A percentile compares a stretch with the other conserved stretches of the same genome.
Conservation (phyloP, 2,888 invertebrate genomes). For the Sialis lutaria region DNA sequence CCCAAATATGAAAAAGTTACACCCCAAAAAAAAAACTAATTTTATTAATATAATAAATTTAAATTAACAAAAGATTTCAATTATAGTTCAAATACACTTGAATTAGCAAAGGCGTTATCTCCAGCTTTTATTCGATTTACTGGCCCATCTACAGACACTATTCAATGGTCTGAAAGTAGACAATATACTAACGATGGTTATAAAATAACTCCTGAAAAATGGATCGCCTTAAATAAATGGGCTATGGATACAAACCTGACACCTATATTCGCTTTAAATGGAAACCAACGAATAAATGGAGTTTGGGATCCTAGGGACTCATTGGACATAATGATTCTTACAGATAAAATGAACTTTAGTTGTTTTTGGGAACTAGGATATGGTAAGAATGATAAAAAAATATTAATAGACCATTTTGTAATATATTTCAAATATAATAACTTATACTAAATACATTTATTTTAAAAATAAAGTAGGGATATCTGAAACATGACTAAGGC, state of each 20-base stretch:
- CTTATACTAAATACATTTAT: no score
- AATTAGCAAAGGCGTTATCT: conserved; percentile 46
- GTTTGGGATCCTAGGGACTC: conserved; percentile 54
- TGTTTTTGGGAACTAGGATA: conserved; percentile 60
- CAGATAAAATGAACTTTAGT: conserved; percentile 42
- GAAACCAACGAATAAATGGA: conserved; percentile 28
- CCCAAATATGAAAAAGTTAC: not conserved
- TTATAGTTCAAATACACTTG: conserved; percentile 36
- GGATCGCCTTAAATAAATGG: conserved; percentile 30
- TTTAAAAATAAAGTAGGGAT: no score
- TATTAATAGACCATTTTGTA: conserved; percentile 2
- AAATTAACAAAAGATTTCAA: conserved; percentile 4
- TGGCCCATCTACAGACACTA: conserved; percentile 41
- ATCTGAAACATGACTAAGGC: no score
- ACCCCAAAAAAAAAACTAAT: not conserved
- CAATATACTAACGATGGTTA: conserved; percentile 11
- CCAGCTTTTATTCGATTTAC: conserved; percentile 60
- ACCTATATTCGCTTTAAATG: conserved; percentile 50
- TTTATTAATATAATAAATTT: not conserved
- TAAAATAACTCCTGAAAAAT: conserved; percentile 15
- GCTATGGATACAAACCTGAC: conserved; percentile 37
- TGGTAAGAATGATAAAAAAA: conserved; percentile 28
- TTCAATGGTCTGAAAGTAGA: conserved; percentile 20
- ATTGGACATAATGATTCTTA: conserved; percentile 45
- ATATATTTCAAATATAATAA: not conserved